Evolutionary conservation across 2,888 invertebrate genomes (phyloP).

Genomic region (Macrophya alboannulata): DNA sequence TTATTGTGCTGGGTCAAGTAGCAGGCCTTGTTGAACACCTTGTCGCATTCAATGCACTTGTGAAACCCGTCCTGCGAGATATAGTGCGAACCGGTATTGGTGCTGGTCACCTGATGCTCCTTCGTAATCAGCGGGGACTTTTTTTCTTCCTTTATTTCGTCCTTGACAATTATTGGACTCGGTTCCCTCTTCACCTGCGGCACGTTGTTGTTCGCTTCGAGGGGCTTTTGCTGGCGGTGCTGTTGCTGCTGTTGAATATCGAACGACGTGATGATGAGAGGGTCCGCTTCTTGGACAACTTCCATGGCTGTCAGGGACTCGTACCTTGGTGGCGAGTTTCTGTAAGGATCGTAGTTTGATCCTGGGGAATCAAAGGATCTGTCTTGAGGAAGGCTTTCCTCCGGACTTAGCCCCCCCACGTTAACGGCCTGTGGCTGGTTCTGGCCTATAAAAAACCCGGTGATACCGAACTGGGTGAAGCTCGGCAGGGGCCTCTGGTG

Average conservation of each 20-base stretch:
- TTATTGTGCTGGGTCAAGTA: slow-evolving; percentile 96
- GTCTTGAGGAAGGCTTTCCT: slow-evolving; percentile 81
- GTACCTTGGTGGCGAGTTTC: slow-evolving; percentile 70
- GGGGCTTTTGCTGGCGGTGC: slow-evolving; percentile 58
- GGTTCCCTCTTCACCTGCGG: slow-evolving; percentile 70
- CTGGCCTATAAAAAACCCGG: slow-evolving; percentile 82
- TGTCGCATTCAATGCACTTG: slow-evolving; percentile 92
- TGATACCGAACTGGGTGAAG: slow-evolving; percentile 84
- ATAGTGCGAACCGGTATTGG: slow-evolving; percentile 69
- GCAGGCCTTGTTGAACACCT: slow-evolving; percentile 92
- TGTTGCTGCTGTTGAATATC: slow-evolving; percentile 57
- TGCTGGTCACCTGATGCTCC: slow-evolving; percentile 72
- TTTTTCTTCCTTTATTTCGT: slow-evolving; percentile 47
- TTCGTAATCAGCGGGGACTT: slow-evolving; percentile 65
- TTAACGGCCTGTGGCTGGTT: slow-evolving; percentile 84
- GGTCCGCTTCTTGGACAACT: slow-evolving; percentile 75
- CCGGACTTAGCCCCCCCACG: slow-evolving; percentile 90
- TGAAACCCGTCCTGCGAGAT: slow-evolving; percentile 78
- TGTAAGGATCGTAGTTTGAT: slow-evolving; percentile 68
- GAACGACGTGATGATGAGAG: slow-evolving; percentile 70
- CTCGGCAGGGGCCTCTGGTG: slow-evolving; percentile 83
- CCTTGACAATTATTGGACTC: slow-evolving; percentile 69
- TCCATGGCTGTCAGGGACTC: slow-evolving; percentile 68
- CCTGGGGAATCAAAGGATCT: slow-evolving; percentile 76
- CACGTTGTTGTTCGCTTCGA: slow-evolving; percentile 73